These are phyloP conservation scores for Eulemur macaco DNA, from an alignment of 2,113 vertebrate genomes.

Conservation along the genomic window DNA sequence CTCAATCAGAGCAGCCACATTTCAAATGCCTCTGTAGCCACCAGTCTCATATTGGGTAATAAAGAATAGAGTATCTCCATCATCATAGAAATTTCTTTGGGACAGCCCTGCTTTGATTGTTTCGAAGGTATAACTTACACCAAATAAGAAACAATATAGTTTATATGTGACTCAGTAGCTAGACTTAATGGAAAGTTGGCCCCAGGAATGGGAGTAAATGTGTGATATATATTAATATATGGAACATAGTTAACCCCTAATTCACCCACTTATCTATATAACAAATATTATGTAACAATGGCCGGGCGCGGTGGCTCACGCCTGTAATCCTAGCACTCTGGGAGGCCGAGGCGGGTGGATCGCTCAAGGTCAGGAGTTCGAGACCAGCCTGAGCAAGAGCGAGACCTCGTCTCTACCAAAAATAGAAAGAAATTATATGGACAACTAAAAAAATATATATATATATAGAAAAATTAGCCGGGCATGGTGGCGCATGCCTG, in stretches of 20 bases:
- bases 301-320: too few species aligned
- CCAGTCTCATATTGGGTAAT: neutral
- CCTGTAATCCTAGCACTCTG: too few species aligned
- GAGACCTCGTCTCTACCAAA: too few species aligned
- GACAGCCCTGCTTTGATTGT: neutral
- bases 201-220: neutral
- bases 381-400: too few species aligned
- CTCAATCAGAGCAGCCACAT: neutral
- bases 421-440: too few species aligned
- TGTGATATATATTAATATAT: neutral
- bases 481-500: too few species aligned
- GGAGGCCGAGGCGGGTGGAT: too few species aligned
- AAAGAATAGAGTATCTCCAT: neutral
- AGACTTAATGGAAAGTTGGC: neutral
- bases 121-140: neutral
- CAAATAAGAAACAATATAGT: neutral
- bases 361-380: too few species aligned
- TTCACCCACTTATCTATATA: neutral
- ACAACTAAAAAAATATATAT: too few species aligned
- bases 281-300: neutral
- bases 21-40: neutral
- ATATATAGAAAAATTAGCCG: too few species aligned
- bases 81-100: neutral
- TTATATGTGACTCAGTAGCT: neutral
- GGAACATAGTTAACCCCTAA: neutral